Percentiles rank a stretch among this genome's conserved stretches.
phyloP scores from a whole-genome alignment of 2,888 invertebrate genomes.

The Brachypterus glaber region DNA sequence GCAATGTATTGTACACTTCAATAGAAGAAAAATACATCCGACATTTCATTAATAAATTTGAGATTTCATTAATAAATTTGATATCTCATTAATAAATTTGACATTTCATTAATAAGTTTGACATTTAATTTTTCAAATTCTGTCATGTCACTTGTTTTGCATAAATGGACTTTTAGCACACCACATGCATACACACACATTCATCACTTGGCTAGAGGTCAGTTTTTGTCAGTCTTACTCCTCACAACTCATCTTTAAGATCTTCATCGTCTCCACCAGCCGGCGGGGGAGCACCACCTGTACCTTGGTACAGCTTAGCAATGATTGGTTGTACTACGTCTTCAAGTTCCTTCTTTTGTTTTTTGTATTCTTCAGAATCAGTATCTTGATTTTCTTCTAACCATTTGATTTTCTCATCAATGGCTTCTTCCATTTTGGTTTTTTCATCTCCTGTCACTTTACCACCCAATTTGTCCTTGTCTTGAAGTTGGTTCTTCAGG shows the following conservation, averaged over 20 bases:
- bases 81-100: too few species aligned
- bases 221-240: constrained; percentile 31
- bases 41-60: too few species aligned
- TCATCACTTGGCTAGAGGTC: constrained; percentile 5
- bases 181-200: constrained; percentile 12
- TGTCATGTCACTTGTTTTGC: constrained; percentile 4
- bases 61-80: too few species aligned
- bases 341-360: constrained; percentile 91
- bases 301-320: constrained; percentile 87
- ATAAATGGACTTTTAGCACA: constrained; percentile 6
- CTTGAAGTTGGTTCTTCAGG: constrained; percentile 90
- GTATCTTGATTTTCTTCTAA: constrained; percentile 91
- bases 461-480: constrained; percentile 94
- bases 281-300: constrained; percentile 69
- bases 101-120: too few species aligned
- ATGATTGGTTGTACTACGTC: constrained; percentile 96
- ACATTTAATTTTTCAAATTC: too few species aligned
- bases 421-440: constrained; percentile 87
- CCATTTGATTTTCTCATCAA: constrained; percentile 97
- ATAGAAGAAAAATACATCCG: too few species aligned
- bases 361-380: constrained; percentile 85
- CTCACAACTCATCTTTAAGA: constrained; percentile 76
- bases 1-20: too few species aligned
- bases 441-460: constrained; percentile 87
- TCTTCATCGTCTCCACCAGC: constrained; percentile 60